Percentiles rank a stretch among this genome's conserved stretches.
phyloP scores from a whole-genome alignment of 1,140 invertebrate species.

The Macrobrachium nipponense region DNA sequence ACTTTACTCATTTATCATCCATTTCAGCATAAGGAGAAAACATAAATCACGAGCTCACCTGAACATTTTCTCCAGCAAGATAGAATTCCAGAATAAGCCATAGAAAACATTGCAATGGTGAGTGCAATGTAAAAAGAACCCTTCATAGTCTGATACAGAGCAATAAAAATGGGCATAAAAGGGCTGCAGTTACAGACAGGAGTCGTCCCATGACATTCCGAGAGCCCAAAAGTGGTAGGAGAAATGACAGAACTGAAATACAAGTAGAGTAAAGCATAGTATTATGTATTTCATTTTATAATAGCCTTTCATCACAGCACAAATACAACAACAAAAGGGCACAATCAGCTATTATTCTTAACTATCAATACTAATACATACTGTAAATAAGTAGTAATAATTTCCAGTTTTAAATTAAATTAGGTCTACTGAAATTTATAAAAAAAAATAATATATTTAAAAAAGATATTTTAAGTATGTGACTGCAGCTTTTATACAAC shows the following conservation, averaged over 20 bases:
- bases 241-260: conserved; percentile 46
- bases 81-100: conserved; percentile 62
- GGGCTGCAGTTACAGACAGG: conserved; percentile 51
- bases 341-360: too few relatives aligned
- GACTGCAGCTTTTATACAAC: too few relatives aligned
- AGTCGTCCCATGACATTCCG: conserved; percentile 61
- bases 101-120: conserved; percentile 58
- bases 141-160: conserved; percentile 62
- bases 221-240: conserved; percentile 58
- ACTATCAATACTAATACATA: too few relatives aligned
- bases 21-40: not conserved
- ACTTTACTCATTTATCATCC: not conserved
- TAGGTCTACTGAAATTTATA: too few relatives aligned
- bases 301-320: too few relatives aligned
- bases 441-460: too few relatives aligned
- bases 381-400: too few relatives aligned
- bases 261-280: not conserved
- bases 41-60: conserved; percentile 27
- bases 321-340: too few relatives aligned
- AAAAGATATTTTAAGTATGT: too few relatives aligned
- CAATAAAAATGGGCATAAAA: conserved; percentile 59
- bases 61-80: conserved; percentile 56
- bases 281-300: too few relatives aligned
- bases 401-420: too few relatives aligned
- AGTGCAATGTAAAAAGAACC: conserved; percentile 62